Evolutionary conservation across 2,113 vertebrate genomes (phyloP).

Genomic region (Pseudopodoces humilis): DNA sequence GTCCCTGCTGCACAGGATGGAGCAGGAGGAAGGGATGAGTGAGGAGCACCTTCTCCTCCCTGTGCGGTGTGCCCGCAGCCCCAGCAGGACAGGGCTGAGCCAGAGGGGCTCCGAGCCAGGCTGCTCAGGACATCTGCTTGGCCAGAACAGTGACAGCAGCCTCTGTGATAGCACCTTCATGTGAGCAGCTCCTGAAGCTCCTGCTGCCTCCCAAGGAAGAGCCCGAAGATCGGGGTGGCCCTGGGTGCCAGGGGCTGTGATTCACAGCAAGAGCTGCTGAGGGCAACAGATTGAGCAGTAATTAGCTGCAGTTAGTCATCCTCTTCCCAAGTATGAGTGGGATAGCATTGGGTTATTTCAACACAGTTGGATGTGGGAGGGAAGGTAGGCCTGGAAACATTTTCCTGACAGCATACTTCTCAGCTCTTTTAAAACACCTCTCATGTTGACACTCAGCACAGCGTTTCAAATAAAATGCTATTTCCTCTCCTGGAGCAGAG

Average conservation of each 20-base stretch:
- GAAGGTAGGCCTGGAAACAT: constrained; percentile 55
- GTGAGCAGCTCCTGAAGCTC: not conserved
- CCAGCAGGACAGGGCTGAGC: not conserved
- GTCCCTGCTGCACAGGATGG: not conserved
- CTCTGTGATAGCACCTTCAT: not conserved
- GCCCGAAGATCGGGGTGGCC: not conserved
- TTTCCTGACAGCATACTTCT: constrained; percentile 57
- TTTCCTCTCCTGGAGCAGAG: constrained; percentile 37
- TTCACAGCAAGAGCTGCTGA: constrained; percentile 30
- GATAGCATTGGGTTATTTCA: constrained; percentile 53
- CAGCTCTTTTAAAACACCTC: constrained; percentile 54
- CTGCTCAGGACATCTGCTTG: not conserved
- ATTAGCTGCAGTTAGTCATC: constrained; percentile 63
- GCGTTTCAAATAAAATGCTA: constrained; percentile 44
- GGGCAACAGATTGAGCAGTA: constrained; percentile 46
- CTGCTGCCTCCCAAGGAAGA: not conserved
- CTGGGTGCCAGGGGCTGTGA: not conserved
- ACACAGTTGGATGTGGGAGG: constrained; percentile 63
- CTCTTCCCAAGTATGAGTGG: constrained; percentile 25
- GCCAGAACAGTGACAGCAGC: accelerated
- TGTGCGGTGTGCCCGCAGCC: accelerated
- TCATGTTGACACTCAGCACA: constrained; percentile 51
- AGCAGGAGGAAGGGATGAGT: not conserved
- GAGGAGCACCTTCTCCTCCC: not conserved
- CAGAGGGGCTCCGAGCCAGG: not conserved